Evolutionary conservation across 2,113 vertebrate species (phyloP), one percentile per base, ranked within the genome.

Genomic region (Bombycilla garrulus): DNA sequence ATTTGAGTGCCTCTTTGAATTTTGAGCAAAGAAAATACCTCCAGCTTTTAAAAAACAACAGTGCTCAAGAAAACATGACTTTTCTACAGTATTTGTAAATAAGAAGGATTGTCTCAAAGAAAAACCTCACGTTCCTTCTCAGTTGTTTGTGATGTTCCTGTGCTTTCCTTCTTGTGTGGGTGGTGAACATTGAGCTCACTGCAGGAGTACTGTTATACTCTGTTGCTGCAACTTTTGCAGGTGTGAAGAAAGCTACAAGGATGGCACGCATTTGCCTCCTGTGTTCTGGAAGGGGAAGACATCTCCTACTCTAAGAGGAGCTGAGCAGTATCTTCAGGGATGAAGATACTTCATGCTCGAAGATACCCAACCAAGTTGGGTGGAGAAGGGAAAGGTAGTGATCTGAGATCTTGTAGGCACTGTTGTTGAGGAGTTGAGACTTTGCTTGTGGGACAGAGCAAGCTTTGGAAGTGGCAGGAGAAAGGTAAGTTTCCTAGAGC

Each of bases 251-350:
- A 26, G 36, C 77, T 73, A 31, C 57, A 17, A 5, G 11, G 48
- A 79, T 5, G n/a, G 26, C 0, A 3, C 3, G 16, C 0, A 0
- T 36, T 69, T 78, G 24, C 45, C 11, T 65, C 33, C 56, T 66
- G 56, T 2, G 0, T 51, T 89, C 76, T 86, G 71, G 25, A 69
- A 78, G 69, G 29, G 31, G 22, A 54, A 84, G n/a, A 24, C 15
- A 13, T n/a, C 45, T 40, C 31, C 36, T 69, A 7, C 35, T 62
- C 58, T 12, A 33, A 61, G 33, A 50, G 25, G 67, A 83, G 24
- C n/a, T 47, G 22, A 65, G 31, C 58, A 28, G 22, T 25, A 40
- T n/a, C n/a, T 64, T 70, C 20, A 57, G 31, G 13, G 17, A 5
- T 77, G 38, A 24, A 58, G 58, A 61, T 8, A 25, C 14, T 67